Conservation (phyloP, 2,113 vertebrate species). For the Seriola dumerili region DNA sequence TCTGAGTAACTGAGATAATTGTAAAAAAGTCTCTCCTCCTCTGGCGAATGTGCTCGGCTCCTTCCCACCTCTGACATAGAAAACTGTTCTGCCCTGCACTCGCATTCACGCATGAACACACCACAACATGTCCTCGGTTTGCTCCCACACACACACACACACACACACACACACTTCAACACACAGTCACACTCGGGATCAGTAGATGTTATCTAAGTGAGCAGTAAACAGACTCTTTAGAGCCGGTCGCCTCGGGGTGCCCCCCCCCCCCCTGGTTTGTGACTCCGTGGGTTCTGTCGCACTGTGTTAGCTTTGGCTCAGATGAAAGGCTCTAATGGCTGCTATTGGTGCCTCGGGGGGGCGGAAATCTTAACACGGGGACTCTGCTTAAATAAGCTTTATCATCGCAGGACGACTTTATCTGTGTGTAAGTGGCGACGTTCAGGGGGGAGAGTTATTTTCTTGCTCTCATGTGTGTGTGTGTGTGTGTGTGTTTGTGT, state of each 20-base stretch:
- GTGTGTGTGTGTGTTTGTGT: not conserved
- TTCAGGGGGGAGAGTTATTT: not conserved
- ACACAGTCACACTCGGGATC: slow-evolving; percentile 38
- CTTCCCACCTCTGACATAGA: not conserved
- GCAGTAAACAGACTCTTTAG: slow-evolving; percentile 76
- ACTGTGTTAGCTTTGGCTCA: slow-evolving; percentile 62
- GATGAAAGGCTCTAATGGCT: slow-evolving; percentile 69
- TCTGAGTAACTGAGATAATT: too few species aligned
- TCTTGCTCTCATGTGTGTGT: not conserved
- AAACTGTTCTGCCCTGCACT: not conserved
- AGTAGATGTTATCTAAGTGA: slow-evolving; percentile 77
- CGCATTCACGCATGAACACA: not conserved
- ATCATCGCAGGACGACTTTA: slow-evolving; percentile 5
- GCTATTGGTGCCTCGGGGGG: slow-evolving; percentile 35
- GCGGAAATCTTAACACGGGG: slow-evolving; percentile 31
- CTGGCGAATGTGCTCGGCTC: not conserved
- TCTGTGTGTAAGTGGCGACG: slow-evolving; percentile 19
- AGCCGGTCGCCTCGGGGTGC: slow-evolving; percentile 47
- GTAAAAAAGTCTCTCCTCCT: too few species aligned
- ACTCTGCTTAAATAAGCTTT: slow-evolving; percentile 48
- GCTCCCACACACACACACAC: slow-evolving; percentile 34
- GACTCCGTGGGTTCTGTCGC: slow-evolving; percentile 63
- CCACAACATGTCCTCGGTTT: slow-evolving; percentile 9
- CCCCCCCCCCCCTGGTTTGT: slow-evolving; percentile 49
- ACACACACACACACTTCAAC: slow-evolving; percentile 27